Conservation (phyloP, 2,797 vertebrate species). For the Xenops minutus region DNA sequence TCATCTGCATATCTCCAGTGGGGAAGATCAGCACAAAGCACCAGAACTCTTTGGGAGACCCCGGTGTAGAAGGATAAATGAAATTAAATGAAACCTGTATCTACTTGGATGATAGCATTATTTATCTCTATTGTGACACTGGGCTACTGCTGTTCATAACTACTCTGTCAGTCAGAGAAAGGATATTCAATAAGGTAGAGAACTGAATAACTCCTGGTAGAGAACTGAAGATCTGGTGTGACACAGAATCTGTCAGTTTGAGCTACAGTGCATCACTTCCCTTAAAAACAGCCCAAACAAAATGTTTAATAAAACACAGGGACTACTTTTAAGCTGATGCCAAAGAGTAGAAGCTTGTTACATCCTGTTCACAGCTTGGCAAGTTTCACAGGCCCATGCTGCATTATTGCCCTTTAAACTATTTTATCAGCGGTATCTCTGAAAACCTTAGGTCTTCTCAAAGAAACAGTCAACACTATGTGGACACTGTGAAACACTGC, state of each 20-base stretch:
- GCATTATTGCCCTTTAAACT: background rate
- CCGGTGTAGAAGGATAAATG: background rate
- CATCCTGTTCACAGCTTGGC: background rate
- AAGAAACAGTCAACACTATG: background rate
- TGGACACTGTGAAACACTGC: background rate
- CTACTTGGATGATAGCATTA: background rate
- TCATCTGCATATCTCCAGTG: background rate
- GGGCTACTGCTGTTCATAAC: background rate
- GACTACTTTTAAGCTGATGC: background rate
- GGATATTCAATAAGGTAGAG: background rate
- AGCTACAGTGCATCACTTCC: background rate
- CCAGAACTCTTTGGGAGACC: background rate
- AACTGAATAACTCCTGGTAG: background rate
- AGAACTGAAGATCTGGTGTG: background rate
- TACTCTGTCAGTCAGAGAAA: background rate
- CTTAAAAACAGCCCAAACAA: background rate
- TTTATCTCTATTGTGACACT: background rate
- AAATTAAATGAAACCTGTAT: background rate
- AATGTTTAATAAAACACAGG: background rate
- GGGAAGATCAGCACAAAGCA: background rate
- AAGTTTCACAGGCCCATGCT: background rate
- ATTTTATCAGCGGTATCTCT: background rate
- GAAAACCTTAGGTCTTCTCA: background rate
- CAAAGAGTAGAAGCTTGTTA: background rate
- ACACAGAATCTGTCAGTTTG: background rate